These are phyloP conservation scores for Synergus japonicus DNA, from an alignment of 2,888 invertebrate species.

Conservation along the genomic window DNA sequence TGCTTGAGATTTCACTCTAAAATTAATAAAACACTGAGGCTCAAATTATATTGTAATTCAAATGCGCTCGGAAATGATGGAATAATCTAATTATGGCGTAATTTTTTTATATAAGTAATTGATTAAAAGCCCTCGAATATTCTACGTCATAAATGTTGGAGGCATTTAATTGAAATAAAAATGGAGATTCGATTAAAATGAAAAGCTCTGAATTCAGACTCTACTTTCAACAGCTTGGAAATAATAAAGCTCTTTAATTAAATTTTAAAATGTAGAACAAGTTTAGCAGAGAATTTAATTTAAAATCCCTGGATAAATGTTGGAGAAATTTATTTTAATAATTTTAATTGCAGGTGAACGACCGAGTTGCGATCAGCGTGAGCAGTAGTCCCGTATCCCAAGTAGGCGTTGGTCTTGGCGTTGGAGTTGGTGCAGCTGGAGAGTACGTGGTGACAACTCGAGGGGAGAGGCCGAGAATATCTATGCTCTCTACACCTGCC, in stretches of 20 bases:
- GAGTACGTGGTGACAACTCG: constrained; percentile 72
- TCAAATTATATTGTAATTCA: too few species aligned
- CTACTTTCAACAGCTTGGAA: neutral
- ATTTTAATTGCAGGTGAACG: constrained; percentile 70
- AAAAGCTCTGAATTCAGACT: neutral
- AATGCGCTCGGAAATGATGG: too few species aligned
- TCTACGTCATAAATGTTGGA: neutral
- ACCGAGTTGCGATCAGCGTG: constrained; percentile 75
- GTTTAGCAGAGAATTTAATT: neutral
- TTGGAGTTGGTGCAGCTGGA: constrained; percentile 64
- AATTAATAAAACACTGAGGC: too few species aligned
- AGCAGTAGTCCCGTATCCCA: constrained; percentile 74
- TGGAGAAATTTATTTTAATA: too few species aligned
- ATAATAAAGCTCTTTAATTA: neutral
- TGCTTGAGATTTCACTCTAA: too few species aligned
- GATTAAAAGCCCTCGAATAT: neutral
- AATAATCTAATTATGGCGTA: too few species aligned
- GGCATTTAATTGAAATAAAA: neutral
- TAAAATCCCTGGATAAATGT: neutral
- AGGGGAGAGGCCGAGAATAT: constrained; percentile 81
- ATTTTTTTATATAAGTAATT: neutral
- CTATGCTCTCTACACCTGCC: constrained; percentile 82
- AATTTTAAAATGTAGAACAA: neutral
- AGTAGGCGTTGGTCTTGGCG: constrained; percentile 67
- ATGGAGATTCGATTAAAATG: neutral